Conservation (phyloP, 2,113 vertebrate genomes). For the Aegotheles bennettii region DNA sequence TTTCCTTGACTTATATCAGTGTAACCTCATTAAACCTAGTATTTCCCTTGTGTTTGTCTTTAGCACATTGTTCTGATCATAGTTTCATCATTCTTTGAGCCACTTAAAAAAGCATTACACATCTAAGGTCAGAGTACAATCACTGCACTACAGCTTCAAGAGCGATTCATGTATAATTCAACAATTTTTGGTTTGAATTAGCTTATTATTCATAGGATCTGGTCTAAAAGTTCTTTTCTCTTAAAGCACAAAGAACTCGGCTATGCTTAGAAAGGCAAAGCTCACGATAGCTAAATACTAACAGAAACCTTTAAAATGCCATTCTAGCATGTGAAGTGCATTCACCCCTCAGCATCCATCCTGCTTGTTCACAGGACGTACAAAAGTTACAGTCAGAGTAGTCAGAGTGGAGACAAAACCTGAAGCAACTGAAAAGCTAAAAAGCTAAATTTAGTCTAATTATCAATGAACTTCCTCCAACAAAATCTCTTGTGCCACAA, state of each 20-base stretch:
- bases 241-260: background rate
- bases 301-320: background rate
- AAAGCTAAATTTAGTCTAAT: background rate
- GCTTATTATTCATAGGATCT: conserved; percentile 28
- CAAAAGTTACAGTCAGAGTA: background rate
- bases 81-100: background rate
- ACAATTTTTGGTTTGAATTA: conserved; percentile 22
- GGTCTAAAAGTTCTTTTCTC: background rate
- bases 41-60: background rate
- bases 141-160: conserved; percentile 19
- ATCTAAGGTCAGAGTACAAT: conserved; percentile 8
- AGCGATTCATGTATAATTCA: conserved; percentile 51
- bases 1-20: background rate
- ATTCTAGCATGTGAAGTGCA: background rate
- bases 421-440: background rate
- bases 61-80: conserved; percentile 23
- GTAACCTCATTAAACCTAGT: conserved; percentile 23
- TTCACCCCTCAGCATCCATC: background rate
- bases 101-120: conserved; percentile 40
- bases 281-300: background rate
- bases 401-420: background rate
- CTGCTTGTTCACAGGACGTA: background rate
- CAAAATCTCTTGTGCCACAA: background rate
- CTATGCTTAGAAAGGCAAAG: background rate
- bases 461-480: background rate